Conservation (phyloP, 2,888 invertebrate species). For the Margaritifera margaritifera region DNA sequence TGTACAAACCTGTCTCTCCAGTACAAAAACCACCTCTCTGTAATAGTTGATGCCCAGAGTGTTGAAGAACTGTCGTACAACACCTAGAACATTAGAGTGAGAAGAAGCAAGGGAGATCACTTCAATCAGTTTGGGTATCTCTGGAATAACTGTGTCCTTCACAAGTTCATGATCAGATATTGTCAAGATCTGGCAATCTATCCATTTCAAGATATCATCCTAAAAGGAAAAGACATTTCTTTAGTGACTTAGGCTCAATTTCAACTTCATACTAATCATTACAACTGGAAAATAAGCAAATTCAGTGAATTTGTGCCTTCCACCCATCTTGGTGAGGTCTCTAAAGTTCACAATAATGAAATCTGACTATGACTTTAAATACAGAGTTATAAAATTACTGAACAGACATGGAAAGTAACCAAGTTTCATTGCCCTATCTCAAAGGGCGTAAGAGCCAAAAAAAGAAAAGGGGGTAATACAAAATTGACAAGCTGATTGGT, state of each 20-base stretch:
- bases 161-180: slow-evolving; percentile 40
- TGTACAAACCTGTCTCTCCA: slow-evolving; percentile 60
- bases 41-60: slow-evolving; percentile 62
- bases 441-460: no score
- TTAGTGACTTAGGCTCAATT: background rate
- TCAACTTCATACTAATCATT: no score
- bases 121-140: slow-evolving; percentile 46
- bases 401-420: no score
- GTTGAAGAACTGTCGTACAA: slow-evolving; percentile 55
- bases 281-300: background rate
- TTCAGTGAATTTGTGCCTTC: background rate
- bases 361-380: no score
- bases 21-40: slow-evolving; percentile 53
- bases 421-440: no score
- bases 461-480: no score
- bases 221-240: slow-evolving; percentile 12
- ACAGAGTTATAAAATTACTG: no score
- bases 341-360: no score
- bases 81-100: slow-evolving; percentile 52
- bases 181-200: slow-evolving; percentile 31
- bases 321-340: no score
- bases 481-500: no score
- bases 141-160: slow-evolving; percentile 60
- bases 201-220: slow-evolving; percentile 53
- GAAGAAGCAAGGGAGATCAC: slow-evolving; percentile 46